phyloP scores from a whole-genome alignment of 2,888 invertebrate species.

The Orthosia incerta region DNA sequence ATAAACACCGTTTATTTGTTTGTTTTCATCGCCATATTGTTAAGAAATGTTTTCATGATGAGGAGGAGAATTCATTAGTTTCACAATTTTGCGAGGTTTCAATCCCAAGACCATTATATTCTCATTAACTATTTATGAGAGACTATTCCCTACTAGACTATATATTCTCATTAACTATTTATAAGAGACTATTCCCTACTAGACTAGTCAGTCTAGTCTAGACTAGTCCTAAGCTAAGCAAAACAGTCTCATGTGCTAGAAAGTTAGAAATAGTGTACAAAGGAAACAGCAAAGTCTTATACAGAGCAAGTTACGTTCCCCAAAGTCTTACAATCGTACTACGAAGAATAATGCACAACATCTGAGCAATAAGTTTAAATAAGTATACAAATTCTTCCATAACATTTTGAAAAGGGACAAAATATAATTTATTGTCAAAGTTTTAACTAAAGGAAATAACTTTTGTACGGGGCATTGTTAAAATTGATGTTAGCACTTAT shows the following conservation, averaged over 20 bases:
- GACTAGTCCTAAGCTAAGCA: conserved; percentile 1
- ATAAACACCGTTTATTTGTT: conserved; percentile 49
- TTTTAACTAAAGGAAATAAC: conserved; percentile 56
- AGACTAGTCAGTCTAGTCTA: too few relatives aligned
- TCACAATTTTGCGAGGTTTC: neutral
- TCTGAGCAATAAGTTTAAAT: conserved; percentile 39
- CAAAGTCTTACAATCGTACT: conserved; percentile 20
- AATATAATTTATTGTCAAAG: conserved; percentile 63
- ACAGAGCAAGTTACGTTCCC: conserved; percentile 5
- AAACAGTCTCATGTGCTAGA: neutral
- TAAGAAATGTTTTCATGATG: conserved; percentile 22
- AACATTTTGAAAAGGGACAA: conserved; percentile 54
- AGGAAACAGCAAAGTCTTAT: conserved; percentile 17
- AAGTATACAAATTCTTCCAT: conserved; percentile 29
- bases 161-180: neutral
- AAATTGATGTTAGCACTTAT: conserved; percentile 56
- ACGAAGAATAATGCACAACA: conserved; percentile 24
- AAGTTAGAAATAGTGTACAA: neutral
- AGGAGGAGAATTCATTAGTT: conserved; percentile 16
- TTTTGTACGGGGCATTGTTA: conserved; percentile 53
- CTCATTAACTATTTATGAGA: neutral
- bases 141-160: neutral
- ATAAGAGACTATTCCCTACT: too few relatives aligned
- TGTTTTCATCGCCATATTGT: conserved; percentile 40
- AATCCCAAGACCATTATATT: neutral